Evolutionary conservation across 2,888 invertebrate species (phyloP).

Genomic region (Tetrapedia diversipes): DNA sequence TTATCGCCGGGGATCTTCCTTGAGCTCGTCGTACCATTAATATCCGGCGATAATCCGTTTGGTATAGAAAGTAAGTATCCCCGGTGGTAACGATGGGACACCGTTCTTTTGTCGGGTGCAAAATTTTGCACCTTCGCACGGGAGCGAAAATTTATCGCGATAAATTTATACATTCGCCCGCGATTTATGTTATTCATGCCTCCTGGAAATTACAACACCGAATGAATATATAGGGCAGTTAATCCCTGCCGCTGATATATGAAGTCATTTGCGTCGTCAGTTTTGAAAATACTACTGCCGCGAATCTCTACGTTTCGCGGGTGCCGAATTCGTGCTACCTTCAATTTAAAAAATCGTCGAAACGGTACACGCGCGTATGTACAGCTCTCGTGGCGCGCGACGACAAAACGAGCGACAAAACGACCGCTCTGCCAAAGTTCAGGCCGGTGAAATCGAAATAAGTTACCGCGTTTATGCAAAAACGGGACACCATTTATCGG

Average conservation of each 20-base stretch:
- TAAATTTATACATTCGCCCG: conserved; percentile 26
- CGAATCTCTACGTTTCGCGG: background rate
- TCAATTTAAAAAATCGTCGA: background rate
- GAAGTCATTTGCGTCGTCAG: background rate
- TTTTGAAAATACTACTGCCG: background rate
- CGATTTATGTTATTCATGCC: conserved; percentile 36
- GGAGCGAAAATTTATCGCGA: background rate
- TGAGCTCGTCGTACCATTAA: conserved; percentile 46
- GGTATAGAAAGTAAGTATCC: conserved; percentile 37
- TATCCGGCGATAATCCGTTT: conserved; percentile 46
- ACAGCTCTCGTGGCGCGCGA: background rate
- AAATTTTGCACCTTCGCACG: background rate
- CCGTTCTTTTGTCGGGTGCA: background rate
- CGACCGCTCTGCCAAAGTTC: background rate
- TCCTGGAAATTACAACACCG: conserved; percentile 24
- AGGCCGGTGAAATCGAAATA: background rate
- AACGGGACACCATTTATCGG: background rate
- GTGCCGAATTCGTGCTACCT: background rate
- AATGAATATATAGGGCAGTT: conserved; percentile 8
- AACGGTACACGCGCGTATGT: too few relatives aligned
- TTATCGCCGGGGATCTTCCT: conserved; percentile 49
- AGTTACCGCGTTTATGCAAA: background rate
- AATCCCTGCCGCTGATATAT: background rate
- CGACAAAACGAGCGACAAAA: background rate
- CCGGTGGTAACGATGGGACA: conserved; percentile 27